phyloP scores from a whole-genome alignment of 1,140 invertebrate genomes.

The Steinernema feltiae region DNA sequence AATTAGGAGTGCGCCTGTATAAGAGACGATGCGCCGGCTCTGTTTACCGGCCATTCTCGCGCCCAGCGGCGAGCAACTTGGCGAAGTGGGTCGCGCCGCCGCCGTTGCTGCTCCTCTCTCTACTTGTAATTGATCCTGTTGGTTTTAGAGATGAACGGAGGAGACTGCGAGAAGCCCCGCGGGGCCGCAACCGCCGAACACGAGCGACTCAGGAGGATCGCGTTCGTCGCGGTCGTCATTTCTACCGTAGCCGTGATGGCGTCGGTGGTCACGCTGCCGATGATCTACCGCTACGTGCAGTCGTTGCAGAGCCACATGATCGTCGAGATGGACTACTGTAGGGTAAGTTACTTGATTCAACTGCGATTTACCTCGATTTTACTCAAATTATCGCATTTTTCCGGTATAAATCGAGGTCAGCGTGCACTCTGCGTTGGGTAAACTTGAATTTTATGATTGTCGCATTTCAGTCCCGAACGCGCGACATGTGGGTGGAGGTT shows the following conservation, averaged over 20 bases:
- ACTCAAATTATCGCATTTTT: neutral
- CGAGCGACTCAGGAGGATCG: conserved; percentile 19
- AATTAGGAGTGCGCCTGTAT: neutral
- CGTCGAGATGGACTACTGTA: conserved; percentile 30
- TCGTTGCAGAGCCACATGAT: conserved; percentile 28
- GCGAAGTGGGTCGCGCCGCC: neutral
- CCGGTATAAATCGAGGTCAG: no score
- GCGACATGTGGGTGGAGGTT: conserved; percentile 37
- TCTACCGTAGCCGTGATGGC: conserved; percentile 25
- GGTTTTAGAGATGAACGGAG: neutral
- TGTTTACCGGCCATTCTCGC: neutral
- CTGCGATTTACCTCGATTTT: no score
- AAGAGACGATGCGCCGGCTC: neutral
- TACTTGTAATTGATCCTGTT: neutral
- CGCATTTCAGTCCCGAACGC: conserved; percentile 21
- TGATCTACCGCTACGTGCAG: conserved; percentile 35
- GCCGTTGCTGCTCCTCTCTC: neutral
- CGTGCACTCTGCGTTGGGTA: no score
- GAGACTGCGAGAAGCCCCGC: neutral
- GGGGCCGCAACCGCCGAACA: conserved; percentile 18
- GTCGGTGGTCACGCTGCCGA: conserved; percentile 28
- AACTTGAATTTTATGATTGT: neutral
- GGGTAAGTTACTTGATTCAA: conserved; percentile 5
- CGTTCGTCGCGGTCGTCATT: conserved; percentile 28
- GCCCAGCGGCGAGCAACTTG: neutral